Evolutionary conservation across 2,113 vertebrate species (phyloP), one percentile per base, ranked within the genome.

Genomic region (Brienomyrus longianalis): DNA sequence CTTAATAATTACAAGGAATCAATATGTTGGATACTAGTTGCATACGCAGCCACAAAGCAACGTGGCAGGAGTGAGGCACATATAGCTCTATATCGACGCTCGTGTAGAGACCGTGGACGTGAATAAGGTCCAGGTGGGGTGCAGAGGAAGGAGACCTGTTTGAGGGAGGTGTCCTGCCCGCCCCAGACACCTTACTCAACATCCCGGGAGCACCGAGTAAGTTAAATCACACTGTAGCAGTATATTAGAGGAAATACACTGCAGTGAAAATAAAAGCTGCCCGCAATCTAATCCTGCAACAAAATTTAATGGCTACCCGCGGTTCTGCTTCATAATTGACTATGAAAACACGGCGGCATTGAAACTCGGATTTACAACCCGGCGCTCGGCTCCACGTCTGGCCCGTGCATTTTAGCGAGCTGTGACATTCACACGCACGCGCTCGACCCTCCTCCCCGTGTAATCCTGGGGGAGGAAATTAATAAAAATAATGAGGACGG

Each of bases 221-320:
- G 92, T 92, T 92, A 92, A 70, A 52, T 88, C 47, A 92, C 66
- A 52, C 84, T 87, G 88, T 89, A 92, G 92, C 89, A 56, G n/a
- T 39, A 74, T 88, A 91, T 93, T 50, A 74, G 86, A 83, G 62
- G 89, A 90, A 92, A 88, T 91, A 7, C 70, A 48, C 19, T 90
- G 31, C 56, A 80, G 15, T 89, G 74, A 70, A 8, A 35, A 74
- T 74, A 74, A 84, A 77, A 74, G 52, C 92, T 48, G 15, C 23
- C 88, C 35, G 54, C 48, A 92, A 91, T 92, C 92, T 92, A 88
- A 91, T 91, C 84, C 91, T 87, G 62, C 91, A 90, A 91, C 88
- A 92, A 90, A 92, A 92, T 90, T 88, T 90, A 92, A 93, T 87
- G 80, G 91, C 23, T 87, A 43, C 88, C 92, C 90, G 89, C 84